These are phyloP conservation scores for Anolis carolinensis DNA, from an alignment of 2,113 vertebrate species.

Conservation along the genomic window DNA sequence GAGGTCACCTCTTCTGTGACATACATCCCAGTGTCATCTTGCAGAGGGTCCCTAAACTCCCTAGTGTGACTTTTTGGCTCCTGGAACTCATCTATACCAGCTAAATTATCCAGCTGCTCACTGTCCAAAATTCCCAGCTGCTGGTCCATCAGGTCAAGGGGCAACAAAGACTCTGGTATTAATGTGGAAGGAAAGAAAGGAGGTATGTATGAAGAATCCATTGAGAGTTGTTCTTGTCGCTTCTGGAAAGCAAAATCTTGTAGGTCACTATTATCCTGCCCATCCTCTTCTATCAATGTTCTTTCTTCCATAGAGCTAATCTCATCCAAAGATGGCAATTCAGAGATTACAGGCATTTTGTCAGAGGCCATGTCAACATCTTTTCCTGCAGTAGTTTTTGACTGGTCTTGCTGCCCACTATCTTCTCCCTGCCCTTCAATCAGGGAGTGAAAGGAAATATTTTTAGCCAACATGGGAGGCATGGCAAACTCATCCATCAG, in stretches of 20 bases:
- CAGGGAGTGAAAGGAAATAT: conserved; percentile 85
- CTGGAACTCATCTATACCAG: conserved; percentile 70
- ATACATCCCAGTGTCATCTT: conserved; percentile 93
- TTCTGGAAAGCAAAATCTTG: conserved; percentile 42
- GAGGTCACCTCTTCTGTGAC: conserved; percentile 88
- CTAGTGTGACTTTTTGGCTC: conserved; percentile 78
- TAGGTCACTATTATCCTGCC: conserved; percentile 57
- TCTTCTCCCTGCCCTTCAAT: conserved; percentile 78
- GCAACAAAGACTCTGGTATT: conserved; percentile 75
- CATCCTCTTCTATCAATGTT: conserved; percentile 66
- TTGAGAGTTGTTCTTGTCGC: conserved; percentile 57
- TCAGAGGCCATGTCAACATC: conserved; percentile 72
- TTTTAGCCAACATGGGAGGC: conserved; percentile 88
- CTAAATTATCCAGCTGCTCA: conserved; percentile 49
- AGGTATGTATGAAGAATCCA: conserved; percentile 44
- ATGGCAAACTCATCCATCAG: conserved; percentile 99
- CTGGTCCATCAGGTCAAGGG: conserved; percentile 78
- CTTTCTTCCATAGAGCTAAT: conserved; percentile 62
- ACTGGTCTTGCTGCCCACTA: conserved; percentile 61
- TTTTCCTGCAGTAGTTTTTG: conserved; percentile 56
- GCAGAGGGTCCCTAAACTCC: conserved; percentile 91
- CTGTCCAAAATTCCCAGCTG: conserved; percentile 53
- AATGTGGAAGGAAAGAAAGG: conserved; percentile 59
- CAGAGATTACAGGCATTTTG: conserved; percentile 64
- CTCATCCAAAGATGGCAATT: conserved; percentile 69